phyloP scores from a whole-genome alignment of 2,888 invertebrate genomes.

The Catocala fraxini region DNA sequence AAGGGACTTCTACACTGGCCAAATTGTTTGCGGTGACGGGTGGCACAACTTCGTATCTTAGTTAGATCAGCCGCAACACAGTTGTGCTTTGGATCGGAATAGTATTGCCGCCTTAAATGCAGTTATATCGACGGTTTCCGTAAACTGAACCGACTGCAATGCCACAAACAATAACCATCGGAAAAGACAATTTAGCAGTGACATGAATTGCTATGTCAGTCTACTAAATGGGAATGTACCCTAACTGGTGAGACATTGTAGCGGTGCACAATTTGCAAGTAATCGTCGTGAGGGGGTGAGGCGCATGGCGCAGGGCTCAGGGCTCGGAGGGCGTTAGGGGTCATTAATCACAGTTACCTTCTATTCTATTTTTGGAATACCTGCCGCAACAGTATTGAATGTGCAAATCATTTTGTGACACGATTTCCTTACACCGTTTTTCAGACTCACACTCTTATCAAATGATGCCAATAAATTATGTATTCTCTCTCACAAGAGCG shows the following conservation, averaged over 20 bases:
- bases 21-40: conserved; percentile 1
- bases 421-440: neutral
- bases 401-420: conserved; percentile 25
- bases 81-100: too few relatives aligned
- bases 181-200: neutral
- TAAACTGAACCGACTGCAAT: too few relatives aligned
- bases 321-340: neutral
- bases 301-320: neutral
- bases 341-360: conserved; percentile 38
- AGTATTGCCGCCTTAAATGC: neutral
- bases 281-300: conserved; percentile 11
- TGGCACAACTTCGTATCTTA: too few relatives aligned
- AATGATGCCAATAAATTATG: neutral
- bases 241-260: conserved; percentile 5
- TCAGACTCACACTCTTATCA: neutral
- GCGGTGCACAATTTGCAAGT: conserved; percentile 26
- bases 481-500: neutral
- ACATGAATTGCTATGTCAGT: neutral
- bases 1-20: neutral
- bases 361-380: conserved; percentile 24
- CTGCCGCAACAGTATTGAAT: conserved; percentile 13
- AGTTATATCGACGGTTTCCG: neutral
- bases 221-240: neutral
- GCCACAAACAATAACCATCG: neutral
- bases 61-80: too few relatives aligned